Percentiles rank a stretch among this genome's conserved stretches.
Conservation (phyloP, 2,888 invertebrate species). For the Tetragonisca angustula region DNA sequence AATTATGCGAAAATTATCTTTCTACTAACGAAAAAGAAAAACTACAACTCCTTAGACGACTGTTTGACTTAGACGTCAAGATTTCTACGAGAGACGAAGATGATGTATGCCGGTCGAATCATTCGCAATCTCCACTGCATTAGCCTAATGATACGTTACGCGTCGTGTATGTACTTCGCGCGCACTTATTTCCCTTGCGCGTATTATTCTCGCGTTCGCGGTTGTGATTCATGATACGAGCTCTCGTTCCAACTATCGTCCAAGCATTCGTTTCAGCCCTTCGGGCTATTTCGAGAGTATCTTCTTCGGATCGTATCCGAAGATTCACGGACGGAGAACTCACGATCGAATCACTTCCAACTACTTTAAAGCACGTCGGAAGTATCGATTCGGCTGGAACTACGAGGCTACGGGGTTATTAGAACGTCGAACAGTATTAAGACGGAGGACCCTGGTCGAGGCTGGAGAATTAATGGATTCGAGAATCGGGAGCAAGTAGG, state of each 20-base stretch:
- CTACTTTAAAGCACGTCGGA: neutral
- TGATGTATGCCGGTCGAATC: constrained; percentile 12
- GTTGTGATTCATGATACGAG: neutral
- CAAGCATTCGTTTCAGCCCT: neutral
- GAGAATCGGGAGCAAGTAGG: constrained; percentile 15
- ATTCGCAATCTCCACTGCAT: constrained; percentile 8
- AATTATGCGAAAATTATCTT: neutral
- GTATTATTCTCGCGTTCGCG: constrained; percentile 3
- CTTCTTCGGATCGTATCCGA: neutral
- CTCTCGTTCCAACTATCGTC: neutral
- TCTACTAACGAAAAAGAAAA: constrained; percentile 11
- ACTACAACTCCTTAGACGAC: neutral
- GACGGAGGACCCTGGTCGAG: neutral
- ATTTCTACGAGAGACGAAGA: constrained; percentile 3
- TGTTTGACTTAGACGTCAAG: too few relatives aligned
- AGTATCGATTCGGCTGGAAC: constrained; percentile 6
- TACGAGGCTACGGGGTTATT: constrained; percentile 27
- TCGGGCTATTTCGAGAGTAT: neutral
- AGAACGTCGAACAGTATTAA: constrained; percentile 5
- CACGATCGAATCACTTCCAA: neutral
- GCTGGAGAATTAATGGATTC: constrained; percentile 38
- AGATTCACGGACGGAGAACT: neutral
- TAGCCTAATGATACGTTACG: constrained; percentile 16
- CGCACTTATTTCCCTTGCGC: neutral
- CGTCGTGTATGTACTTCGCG: constrained; percentile 5